These are phyloP conservation scores for Tridacna crocea DNA, from an alignment of 2,888 invertebrate genomes.

Conservation along the genomic window DNA sequence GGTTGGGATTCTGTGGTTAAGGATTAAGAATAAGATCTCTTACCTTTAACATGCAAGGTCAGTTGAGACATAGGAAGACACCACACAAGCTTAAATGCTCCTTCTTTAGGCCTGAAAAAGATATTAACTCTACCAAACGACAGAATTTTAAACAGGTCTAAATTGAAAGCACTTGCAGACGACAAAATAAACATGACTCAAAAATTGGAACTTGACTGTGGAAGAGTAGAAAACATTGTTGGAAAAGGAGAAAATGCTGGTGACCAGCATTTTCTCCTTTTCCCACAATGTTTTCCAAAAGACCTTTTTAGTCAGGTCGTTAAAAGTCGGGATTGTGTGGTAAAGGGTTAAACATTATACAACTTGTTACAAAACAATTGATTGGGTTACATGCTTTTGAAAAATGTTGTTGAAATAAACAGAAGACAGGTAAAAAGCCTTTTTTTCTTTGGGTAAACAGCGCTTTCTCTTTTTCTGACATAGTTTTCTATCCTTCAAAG, in stretches of 20 bases:
- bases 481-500: no score
- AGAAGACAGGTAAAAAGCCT: no score
- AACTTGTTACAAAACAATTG: no score
- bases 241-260: not conserved
- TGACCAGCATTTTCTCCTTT: not conserved
- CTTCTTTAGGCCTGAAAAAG: conserved; percentile 69
- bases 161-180: no score
- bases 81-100: conserved; percentile 94
- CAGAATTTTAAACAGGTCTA: no score
- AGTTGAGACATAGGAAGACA: conserved; percentile 94
- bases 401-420: no score
- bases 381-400: no score
- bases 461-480: no score
- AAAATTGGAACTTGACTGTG: not conserved
- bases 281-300: not conserved
- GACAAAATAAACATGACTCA: not conserved
- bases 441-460: no score
- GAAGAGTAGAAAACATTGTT: not conserved
- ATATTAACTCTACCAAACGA: not conserved
- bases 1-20: not conserved
- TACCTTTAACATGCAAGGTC: conserved; percentile 84
- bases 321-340: no score
- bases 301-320: no score
- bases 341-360: no score
- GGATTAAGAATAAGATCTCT: not conserved